A percentile compares a stretch with the other conserved stretches of the same genome.
These are phyloP conservation scores for Gymnocypris eckloni DNA, from an alignment of 2,797 vertebrate genomes.

Conservation along the genomic window DNA sequence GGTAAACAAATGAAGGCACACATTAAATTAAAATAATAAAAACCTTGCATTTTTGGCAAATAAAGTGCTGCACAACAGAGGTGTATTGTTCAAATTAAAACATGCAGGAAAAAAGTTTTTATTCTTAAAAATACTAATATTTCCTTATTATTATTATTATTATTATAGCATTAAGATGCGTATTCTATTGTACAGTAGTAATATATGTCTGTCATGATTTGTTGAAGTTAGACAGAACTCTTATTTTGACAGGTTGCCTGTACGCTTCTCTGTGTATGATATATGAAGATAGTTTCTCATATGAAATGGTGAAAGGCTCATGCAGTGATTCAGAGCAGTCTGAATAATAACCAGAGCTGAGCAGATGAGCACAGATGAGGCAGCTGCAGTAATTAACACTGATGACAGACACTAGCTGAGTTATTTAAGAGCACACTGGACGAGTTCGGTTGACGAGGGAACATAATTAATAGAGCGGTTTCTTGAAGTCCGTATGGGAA, in stretches of 20 bases:
- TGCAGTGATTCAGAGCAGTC: neutral
- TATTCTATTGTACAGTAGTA: neutral
- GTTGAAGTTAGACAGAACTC: neutral
- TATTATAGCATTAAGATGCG: neutral
- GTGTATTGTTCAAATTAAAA: no score
- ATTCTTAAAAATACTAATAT: no score
- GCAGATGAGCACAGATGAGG: slow-evolving; percentile 7
- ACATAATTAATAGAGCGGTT: neutral
- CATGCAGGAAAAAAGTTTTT: neutral
- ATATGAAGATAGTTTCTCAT: neutral
- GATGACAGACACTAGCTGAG: neutral
- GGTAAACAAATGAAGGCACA: no score
- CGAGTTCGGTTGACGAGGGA: neutral
- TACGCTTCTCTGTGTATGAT: neutral
- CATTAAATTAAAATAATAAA: neutral
- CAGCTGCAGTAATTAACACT: slow-evolving; percentile 40
- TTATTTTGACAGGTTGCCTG: neutral
- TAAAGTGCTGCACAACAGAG: no score
- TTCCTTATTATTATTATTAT: no score
- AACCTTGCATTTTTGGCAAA: neutral
- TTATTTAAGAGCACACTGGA: slow-evolving; percentile 21
- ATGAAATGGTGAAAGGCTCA: neutral
- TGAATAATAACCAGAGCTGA: neutral
- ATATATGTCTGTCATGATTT: neutral
- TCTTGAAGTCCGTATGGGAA: neutral